Conservation (phyloP, 2,888 invertebrate genomes). For the Acronicta leporina region DNA sequence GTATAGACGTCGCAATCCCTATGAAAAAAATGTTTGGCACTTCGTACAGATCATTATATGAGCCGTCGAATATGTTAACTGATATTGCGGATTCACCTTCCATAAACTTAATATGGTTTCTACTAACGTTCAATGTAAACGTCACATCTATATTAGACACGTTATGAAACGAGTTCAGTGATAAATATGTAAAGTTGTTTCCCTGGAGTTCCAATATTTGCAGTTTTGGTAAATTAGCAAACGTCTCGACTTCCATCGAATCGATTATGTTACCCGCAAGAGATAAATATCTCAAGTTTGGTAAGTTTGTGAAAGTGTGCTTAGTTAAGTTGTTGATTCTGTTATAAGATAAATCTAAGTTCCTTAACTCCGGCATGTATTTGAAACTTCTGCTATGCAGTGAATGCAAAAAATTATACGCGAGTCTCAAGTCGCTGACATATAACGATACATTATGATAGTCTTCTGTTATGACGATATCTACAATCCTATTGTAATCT, state of each 20-base stretch:
- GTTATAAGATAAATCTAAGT: slow-evolving; percentile 94
- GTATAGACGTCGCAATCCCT: slow-evolving; percentile 90
- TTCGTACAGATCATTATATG: slow-evolving; percentile 91
- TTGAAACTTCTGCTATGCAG: slow-evolving; percentile 92
- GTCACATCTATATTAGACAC: slow-evolving; percentile 91
- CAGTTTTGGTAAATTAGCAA: slow-evolving; percentile 93
- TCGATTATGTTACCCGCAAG: slow-evolving; percentile 94
- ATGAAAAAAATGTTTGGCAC: slow-evolving; percentile 91
- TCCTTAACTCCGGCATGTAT: slow-evolving; percentile 92
- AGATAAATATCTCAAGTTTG: slow-evolving; percentile 94
- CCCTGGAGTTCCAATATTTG: slow-evolving; percentile 94
- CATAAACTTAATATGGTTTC: slow-evolving; percentile 89
- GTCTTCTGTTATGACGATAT: slow-evolving; percentile 92
- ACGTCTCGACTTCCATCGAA: slow-evolving; percentile 92
- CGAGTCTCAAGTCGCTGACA: slow-evolving; percentile 93
- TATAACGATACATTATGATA: slow-evolving; percentile 92
- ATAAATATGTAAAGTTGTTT: slow-evolving; percentile 92
- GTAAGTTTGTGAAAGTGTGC: slow-evolving; percentile 93
- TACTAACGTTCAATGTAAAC: slow-evolving; percentile 93
- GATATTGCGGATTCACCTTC: slow-evolving; percentile 88
- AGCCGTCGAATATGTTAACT: slow-evolving; percentile 92
- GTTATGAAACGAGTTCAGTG: slow-evolving; percentile 91
- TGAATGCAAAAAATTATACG: slow-evolving; percentile 93
- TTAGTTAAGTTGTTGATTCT: slow-evolving; percentile 92
- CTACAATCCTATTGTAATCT: slow-evolving; percentile 94